These are phyloP conservation scores for Styela plicata DNA, from an alignment of 23 tunicate genomes.

Conservation along the genomic window DNA sequence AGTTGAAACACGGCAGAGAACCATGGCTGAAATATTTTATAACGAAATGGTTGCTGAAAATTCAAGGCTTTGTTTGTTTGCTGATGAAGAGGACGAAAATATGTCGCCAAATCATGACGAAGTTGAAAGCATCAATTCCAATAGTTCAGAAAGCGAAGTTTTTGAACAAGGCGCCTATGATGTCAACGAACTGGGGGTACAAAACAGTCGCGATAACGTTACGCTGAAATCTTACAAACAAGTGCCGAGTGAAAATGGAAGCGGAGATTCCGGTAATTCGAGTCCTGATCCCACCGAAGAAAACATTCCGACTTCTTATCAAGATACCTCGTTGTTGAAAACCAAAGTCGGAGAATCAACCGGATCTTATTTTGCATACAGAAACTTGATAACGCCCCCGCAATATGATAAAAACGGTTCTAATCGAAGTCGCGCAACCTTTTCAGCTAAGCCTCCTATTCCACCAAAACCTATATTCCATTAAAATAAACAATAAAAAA, in stretches of 20 bases:
- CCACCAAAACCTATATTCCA: slow-evolving; percentile 36
- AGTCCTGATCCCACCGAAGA: too few relatives aligned
- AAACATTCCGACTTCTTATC: too few relatives aligned
- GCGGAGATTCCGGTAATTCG: too few relatives aligned
- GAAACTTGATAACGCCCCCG: slow-evolving; percentile 13
- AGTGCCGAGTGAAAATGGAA: background rate
- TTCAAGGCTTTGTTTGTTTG: background rate
- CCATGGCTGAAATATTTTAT: slow-evolving; percentile 6
- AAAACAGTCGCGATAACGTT: background rate
- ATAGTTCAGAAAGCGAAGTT: background rate
- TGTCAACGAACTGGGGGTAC: background rate
- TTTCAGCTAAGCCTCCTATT: slow-evolving; percentile 15
- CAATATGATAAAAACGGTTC: background rate
- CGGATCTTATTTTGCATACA: slow-evolving; percentile 2
- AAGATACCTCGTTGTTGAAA: too few relatives aligned
- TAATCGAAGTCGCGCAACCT: background rate
- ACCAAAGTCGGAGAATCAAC: too few relatives aligned
- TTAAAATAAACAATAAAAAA: too few relatives aligned
- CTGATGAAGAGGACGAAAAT: background rate
- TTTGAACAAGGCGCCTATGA: slow-evolving; percentile 8
- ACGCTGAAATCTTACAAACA: background rate
- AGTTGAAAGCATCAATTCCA: background rate
- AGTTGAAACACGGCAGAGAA: background rate
- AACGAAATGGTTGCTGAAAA: slow-evolving; percentile 18
- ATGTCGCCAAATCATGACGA: background rate